A percentile compares a stretch with the other conserved stretches of the same genome.
phyloP scores from a whole-genome alignment of 2,888 invertebrate genomes.

The Drosophila anceps region DNA sequence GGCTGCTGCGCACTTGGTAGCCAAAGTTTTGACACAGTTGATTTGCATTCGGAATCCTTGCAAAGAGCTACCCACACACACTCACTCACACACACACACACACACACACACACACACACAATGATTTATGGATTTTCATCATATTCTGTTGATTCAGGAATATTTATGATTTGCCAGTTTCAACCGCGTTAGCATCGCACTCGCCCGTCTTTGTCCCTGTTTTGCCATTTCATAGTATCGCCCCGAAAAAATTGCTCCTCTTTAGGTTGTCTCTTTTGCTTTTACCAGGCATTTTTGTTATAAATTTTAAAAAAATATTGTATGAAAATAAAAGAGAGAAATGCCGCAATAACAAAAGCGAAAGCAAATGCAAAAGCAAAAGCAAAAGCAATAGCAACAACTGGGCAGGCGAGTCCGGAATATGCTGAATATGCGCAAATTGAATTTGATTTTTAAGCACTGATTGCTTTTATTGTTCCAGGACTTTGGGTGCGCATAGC shows the following conservation, averaged over 20 bases:
- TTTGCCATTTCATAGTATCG: slow-evolving; percentile 31
- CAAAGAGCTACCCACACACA: slow-evolving; percentile 33
- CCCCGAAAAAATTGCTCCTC: slow-evolving; percentile 6
- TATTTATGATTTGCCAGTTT: slow-evolving; percentile 80
- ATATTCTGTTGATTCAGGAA: slow-evolving; percentile 84
- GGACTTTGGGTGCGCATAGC: slow-evolving; percentile 30
- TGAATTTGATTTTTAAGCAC: slow-evolving; percentile 80
- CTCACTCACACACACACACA: slow-evolving; percentile 10
- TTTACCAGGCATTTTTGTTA: slow-evolving; percentile 55
- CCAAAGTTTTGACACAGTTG: slow-evolving; percentile 80
- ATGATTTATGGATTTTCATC: slow-evolving; percentile 84
- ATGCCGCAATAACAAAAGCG: slow-evolving; percentile 39
- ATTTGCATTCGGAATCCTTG: slow-evolving; percentile 80
- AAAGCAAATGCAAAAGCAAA: slow-evolving; percentile 35
- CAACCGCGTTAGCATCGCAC: slow-evolving; percentile 52
- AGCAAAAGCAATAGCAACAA: slow-evolving; percentile 32
- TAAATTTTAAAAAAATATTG: slow-evolving; percentile 63
- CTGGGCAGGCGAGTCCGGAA: slow-evolving; percentile 39
- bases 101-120: slow-evolving; percentile 39
- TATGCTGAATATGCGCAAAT: slow-evolving; percentile 79
- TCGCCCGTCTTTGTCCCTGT: slow-evolving; percentile 29
- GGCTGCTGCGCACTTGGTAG: slow-evolving; percentile 73
- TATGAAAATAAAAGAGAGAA: slow-evolving; percentile 48
- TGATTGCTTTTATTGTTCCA: slow-evolving; percentile 78
- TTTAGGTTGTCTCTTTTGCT: neutral